Percentiles rank a stretch among this genome's conserved stretches.
phyloP scores from a whole-genome alignment of 2,888 invertebrate species.

The Ectropis crepuscularia region DNA sequence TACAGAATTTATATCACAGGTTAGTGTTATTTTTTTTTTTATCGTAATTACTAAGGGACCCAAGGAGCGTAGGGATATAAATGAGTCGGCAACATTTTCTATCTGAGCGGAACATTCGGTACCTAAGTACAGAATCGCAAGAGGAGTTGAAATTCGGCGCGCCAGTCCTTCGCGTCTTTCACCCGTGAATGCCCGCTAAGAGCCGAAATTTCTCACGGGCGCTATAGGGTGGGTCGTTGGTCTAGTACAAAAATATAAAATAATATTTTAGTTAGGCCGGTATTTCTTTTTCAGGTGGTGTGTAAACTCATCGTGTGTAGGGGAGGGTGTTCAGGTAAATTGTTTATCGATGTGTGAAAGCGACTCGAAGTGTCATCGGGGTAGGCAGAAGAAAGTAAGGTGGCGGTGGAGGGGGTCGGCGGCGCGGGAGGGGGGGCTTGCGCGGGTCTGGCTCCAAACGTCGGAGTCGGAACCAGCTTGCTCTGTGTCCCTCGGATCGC shows the following conservation, averaged over 20 bases:
- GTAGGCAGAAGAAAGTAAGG: slow-evolving; percentile 48
- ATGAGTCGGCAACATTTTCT: too few species aligned
- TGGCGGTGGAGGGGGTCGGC: slow-evolving; percentile 31
- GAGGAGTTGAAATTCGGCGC: too few species aligned
- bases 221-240: neutral
- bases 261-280: slow-evolving; percentile 5
- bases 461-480: neutral
- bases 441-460: slow-evolving; percentile 9
- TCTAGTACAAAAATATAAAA: neutral
- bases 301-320: slow-evolving; percentile 9
- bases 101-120: too few species aligned
- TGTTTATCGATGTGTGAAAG: slow-evolving; percentile 32
- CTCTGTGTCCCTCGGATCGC: slow-evolving; percentile 58
- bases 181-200: neutral
- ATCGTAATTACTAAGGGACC: too few species aligned
- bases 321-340: slow-evolving; percentile 20
- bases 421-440: slow-evolving; percentile 39
- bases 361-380: slow-evolving; percentile 41
- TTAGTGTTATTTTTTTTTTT: too few species aligned
- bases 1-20: too few species aligned
- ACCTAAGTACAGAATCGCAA: too few species aligned
- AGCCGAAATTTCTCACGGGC: neutral
- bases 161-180: too few species aligned
- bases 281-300: slow-evolving; percentile 9
- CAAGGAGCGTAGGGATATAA: too few species aligned